Percentiles rank a stretch among this genome's conserved stretches.
phyloP scores from a whole-genome alignment of 2,113 vertebrate species.

The Pheucticus melanocephalus region DNA sequence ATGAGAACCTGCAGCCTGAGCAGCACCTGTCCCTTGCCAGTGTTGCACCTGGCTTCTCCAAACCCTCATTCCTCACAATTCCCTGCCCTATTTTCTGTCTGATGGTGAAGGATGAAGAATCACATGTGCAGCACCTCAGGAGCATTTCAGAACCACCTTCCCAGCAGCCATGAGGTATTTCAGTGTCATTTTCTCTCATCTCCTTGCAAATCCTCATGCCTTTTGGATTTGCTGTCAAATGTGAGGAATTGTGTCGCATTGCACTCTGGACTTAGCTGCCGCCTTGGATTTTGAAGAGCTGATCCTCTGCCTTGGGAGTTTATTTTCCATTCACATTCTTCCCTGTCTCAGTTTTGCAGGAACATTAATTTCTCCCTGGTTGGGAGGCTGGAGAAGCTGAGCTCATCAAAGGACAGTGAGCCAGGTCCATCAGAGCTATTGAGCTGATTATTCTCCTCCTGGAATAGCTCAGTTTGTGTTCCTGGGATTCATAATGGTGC shows the following conservation, averaged over 20 bases:
- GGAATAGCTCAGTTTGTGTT: not conserved
- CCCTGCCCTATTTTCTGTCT: not conserved
- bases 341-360: not conserved
- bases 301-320: not conserved
- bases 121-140: accelerated
- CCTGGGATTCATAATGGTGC: not conserved
- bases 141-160: not conserved
- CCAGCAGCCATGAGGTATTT: not conserved
- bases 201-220: not conserved
- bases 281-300: not conserved
- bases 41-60: not conserved
- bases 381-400: conserved; percentile 9
- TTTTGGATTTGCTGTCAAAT: not conserved
- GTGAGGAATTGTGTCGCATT: not conserved
- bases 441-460: not conserved
- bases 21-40: not conserved
- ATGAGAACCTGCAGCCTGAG: not conserved
- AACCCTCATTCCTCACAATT: not conserved
- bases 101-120: not conserved
- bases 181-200: not conserved
- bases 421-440: not conserved
- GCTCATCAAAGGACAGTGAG: not conserved
- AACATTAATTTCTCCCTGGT: not conserved
- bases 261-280: not conserved
- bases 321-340: not conserved